These are phyloP conservation scores for Ormyrus rosae DNA, from an alignment of 2,888 invertebrate species.

Conservation along the genomic window DNA sequence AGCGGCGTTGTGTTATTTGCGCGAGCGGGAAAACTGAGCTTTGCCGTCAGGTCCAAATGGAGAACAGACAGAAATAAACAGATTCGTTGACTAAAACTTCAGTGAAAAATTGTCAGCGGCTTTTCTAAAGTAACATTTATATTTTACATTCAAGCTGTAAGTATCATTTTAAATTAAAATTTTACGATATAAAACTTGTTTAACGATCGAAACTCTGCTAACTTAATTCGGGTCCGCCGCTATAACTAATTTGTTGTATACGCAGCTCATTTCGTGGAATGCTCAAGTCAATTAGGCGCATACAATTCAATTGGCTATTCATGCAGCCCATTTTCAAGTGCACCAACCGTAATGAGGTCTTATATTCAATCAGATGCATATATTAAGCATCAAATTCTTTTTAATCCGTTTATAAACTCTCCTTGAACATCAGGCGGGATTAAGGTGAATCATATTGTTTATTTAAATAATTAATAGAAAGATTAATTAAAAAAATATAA, in stretches of 20 bases:
- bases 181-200: background rate
- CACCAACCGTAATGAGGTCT: slow-evolving; percentile 32
- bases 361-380: slow-evolving; percentile 41
- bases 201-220: slow-evolving; percentile 21
- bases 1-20: background rate
- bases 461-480: too few relatives aligned
- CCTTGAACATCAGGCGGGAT: too few relatives aligned
- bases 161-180: background rate
- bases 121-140: too few relatives aligned
- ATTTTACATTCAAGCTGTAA: too few relatives aligned
- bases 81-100: too few relatives aligned
- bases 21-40: background rate
- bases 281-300: slow-evolving; percentile 26
- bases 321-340: slow-evolving; percentile 30
- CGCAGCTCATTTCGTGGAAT: slow-evolving; percentile 35
- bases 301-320: slow-evolving; percentile 45
- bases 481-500: too few relatives aligned
- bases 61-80: too few relatives aligned
- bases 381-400: slow-evolving; percentile 22
- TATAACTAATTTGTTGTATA: slow-evolving; percentile 40
- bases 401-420: background rate
- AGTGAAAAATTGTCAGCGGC: too few relatives aligned
- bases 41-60: too few relatives aligned
- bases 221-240: slow-evolving; percentile 22
- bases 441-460: too few relatives aligned